Conservation (phyloP, 2,797 vertebrate genomes). For the Coluber constrictor region DNA sequence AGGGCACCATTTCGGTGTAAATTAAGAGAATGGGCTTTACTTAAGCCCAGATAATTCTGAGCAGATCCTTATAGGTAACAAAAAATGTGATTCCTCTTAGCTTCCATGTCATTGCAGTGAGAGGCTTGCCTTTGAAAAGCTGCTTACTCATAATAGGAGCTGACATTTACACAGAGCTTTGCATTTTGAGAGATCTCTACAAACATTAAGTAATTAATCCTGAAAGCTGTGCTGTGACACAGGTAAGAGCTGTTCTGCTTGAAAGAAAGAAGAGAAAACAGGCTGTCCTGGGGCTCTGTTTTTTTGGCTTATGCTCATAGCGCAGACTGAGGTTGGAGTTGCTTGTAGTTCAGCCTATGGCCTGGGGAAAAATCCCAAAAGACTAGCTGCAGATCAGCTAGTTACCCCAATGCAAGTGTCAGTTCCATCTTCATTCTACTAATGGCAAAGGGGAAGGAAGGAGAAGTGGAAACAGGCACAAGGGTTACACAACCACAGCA, state of each 20-base stretch:
- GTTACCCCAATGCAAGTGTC: neutral
- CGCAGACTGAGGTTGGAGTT: neutral
- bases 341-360: neutral
- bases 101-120: neutral
- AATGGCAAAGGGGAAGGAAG: neutral
- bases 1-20: conserved; percentile 13
- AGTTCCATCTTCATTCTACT: neutral
- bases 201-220: conserved; percentile 33
- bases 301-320: neutral
- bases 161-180: conserved; percentile 36
- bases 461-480: neutral
- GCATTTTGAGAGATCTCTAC: conserved; percentile 34
- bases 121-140: conserved; percentile 14
- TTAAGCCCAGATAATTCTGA: conserved; percentile 29
- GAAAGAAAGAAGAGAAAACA: neutral
- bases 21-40: conserved; percentile 19
- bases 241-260: conserved; percentile 21
- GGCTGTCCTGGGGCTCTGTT: neutral
- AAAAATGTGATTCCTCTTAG: neutral
- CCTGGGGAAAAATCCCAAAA: neutral
- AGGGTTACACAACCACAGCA: neutral
- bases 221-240: conserved; percentile 16
- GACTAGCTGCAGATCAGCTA: neutral
- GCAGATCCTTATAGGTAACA: conserved; percentile 27
- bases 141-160: conserved; percentile 17